phyloP scores from a whole-genome alignment of 2,797 vertebrate species.

The Clamator glandarius region DNA sequence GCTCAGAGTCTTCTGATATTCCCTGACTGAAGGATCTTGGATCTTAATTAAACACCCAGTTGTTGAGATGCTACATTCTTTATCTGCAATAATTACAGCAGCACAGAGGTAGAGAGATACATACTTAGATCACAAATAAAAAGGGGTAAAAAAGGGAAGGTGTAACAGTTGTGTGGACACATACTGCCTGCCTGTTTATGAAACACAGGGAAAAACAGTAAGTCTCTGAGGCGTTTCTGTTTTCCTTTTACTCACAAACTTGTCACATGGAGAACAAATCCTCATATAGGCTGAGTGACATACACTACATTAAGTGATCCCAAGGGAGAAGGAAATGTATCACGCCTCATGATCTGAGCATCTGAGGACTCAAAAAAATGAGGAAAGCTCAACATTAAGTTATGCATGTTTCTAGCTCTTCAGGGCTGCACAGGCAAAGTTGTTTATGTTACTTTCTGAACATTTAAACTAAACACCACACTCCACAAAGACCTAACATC shows the following conservation, averaged over 20 bases:
- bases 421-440: background rate
- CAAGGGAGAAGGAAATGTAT: background rate
- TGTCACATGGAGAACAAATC: slow-evolving; percentile 4
- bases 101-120: background rate
- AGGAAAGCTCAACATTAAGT: background rate
- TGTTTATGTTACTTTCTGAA: background rate
- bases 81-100: background rate
- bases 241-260: slow-evolving; percentile 18
- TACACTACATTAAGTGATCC: background rate
- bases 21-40: background rate
- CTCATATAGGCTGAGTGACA: slow-evolving; percentile 12
- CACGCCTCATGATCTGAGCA: background rate
- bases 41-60: background rate
- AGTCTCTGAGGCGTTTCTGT: background rate
- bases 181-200: background rate
- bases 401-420: background rate
- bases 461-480: background rate
- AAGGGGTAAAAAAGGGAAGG: background rate
- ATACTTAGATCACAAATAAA: background rate
- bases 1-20: background rate
- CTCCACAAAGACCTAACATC: background rate
- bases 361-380: slow-evolving; percentile 9
- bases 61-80: background rate
- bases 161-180: background rate
- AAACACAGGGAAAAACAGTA: background rate